These are phyloP conservation scores for Chaunax sp. DNA, from an alignment of 2,797 vertebrate genomes.

Conservation along the genomic window DNA sequence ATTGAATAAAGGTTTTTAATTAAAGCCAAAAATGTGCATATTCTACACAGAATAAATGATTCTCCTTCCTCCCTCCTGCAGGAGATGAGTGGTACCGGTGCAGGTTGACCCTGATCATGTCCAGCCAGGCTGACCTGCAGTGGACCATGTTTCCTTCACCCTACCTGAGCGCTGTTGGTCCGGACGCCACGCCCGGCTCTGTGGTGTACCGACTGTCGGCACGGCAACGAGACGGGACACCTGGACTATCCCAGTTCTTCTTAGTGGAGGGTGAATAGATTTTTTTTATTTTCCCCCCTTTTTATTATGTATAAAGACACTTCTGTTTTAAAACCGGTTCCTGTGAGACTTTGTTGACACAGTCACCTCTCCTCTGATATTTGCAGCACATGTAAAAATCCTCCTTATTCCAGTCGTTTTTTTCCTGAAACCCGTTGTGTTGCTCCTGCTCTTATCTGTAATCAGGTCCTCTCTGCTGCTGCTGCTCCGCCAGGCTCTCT, in stretches of 20 bases:
- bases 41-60: neutral
- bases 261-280: constrained; percentile 84
- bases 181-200: constrained; percentile 81
- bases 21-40: too few species aligned
- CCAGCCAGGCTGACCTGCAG: constrained; percentile 83
- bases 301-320: too few species aligned
- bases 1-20: too few species aligned
- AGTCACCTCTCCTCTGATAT: too few species aligned
- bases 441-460: constrained; percentile 34
- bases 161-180: constrained; percentile 84
- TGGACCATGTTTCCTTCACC: constrained; percentile 91
- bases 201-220: constrained; percentile 83
- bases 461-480: constrained; percentile 42
- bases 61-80: constrained; percentile 55
- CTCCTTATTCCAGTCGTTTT: too few species aligned
- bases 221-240: constrained; percentile 66
- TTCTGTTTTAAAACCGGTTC: too few species aligned
- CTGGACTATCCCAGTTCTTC: constrained; percentile 79
- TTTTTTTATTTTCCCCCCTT: neutral
- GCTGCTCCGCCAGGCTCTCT: constrained; percentile 43
- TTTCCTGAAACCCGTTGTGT: too few species aligned
- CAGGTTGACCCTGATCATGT: constrained; percentile 83
- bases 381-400: too few species aligned
- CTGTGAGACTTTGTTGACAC: too few species aligned
- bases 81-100: constrained; percentile 90